Base-by-base conservation (phyloP, 2,113 vertebrate species). In the Ophthalmolycus amberensis region DNA sequence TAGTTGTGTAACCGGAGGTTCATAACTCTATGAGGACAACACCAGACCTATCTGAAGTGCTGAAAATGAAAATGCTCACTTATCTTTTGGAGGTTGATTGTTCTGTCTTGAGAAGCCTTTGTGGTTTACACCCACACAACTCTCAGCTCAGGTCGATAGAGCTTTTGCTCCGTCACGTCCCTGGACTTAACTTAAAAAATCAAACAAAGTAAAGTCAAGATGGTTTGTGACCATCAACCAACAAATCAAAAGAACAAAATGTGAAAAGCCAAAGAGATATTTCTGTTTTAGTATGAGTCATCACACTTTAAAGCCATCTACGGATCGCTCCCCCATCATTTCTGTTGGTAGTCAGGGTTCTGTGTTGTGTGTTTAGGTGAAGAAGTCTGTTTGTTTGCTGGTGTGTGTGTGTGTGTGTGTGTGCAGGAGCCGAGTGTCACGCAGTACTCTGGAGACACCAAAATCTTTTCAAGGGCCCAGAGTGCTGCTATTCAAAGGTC, bases 401-500 rank as follows among this genome's bases (percentile, higher is more conserved):
- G 64, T 72, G 68, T 76, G 69, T 79, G 64, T 67, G 60, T 89
- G 74, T 88, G 60, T 79, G 84, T 73, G 40, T 79, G 69, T 75
- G 77, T 77, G 81, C 42, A 16, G 75, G 76, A 71, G 76, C 10
- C 0, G 54, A 40, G 83, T 86, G 81, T 85, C 78, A 60, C 73
- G 63, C 42, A 78, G 81, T 73, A 82, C 75, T 90, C 78, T 25
- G 37, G 82, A 87, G 84, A 85, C 70, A 75, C 52, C 62, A 78
- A 70, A 89, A 89, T 65, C 80, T 83, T 90, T 89, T 90, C 78
- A 88, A 69, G 63, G 62, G 56, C 72, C 52, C 77, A 75, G 64
- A 82, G 69, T 82, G 78, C 62, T 74, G 72, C 65, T 72, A 72
- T 69, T 82, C 83, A 83, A 81, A 90, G 82, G 71, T 90, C 75